Conservation (phyloP, 1,140 invertebrate genomes). For the Nasonia giraulti region DNA sequence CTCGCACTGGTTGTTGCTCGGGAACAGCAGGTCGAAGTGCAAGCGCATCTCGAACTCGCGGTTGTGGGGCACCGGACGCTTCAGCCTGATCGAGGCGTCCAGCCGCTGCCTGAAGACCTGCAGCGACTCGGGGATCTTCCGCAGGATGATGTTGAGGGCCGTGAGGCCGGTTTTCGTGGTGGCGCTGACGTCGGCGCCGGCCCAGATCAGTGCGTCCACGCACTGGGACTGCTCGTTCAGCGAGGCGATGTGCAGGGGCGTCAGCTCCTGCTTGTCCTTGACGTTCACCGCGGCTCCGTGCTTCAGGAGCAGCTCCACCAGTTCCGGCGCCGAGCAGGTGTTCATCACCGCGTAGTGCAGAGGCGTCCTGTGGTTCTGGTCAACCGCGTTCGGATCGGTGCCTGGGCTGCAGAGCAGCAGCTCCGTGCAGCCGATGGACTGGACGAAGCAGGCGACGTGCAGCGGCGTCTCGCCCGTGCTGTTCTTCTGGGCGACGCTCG, state of each 20-base stretch:
- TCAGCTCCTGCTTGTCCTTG: slow-evolving; percentile 81
- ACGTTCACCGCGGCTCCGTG: slow-evolving; percentile 75
- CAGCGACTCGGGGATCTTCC: slow-evolving; percentile 78
- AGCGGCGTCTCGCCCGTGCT: slow-evolving; percentile 77
- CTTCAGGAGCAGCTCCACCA: slow-evolving; percentile 76
- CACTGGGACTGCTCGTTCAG: slow-evolving; percentile 78
- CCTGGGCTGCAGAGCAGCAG: slow-evolving; percentile 74
- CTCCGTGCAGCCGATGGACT: slow-evolving; percentile 76
- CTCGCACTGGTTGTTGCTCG: slow-evolving; percentile 76
- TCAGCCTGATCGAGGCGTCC: slow-evolving; percentile 76
- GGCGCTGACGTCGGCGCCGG: slow-evolving; percentile 80
- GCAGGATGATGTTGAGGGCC: slow-evolving; percentile 77
- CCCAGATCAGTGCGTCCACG: slow-evolving; percentile 78
- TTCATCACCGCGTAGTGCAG: slow-evolving; percentile 78
- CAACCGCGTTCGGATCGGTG: slow-evolving; percentile 76
- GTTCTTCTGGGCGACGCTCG: slow-evolving; percentile 76
- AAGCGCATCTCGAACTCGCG: slow-evolving; percentile 78
- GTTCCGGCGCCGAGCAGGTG: slow-evolving; percentile 72
- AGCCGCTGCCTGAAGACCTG: slow-evolving; percentile 75
- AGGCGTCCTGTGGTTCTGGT: slow-evolving; percentile 76
- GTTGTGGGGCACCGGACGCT: slow-evolving; percentile 74
- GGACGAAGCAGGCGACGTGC: slow-evolving; percentile 78
- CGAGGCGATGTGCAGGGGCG: slow-evolving; percentile 81
- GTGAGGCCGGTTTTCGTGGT: slow-evolving; percentile 78
- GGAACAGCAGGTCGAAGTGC: slow-evolving; percentile 77